Evolutionary conservation across 2,113 vertebrate genomes (phyloP).

Genomic region (Circaetus gallicus): DNA sequence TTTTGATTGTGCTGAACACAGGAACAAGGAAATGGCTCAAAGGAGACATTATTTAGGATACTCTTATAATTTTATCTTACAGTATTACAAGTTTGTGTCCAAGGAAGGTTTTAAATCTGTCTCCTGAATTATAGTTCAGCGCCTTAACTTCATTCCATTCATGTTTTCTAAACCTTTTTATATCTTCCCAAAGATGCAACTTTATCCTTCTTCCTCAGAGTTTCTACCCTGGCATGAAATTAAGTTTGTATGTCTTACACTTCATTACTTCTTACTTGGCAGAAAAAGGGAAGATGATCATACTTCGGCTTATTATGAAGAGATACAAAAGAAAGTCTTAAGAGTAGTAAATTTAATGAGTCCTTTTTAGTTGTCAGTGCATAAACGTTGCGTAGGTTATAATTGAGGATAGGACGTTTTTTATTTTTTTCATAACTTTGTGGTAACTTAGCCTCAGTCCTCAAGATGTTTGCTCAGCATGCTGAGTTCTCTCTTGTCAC

Average conservation of each 20-base stretch:
- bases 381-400: accelerated
- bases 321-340: not conserved
- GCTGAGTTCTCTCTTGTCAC: not conserved
- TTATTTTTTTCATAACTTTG: not conserved
- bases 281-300: not conserved
- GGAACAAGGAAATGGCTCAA: not conserved
- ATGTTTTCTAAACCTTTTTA: not conserved
- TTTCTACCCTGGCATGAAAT: not conserved
- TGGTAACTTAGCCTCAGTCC: not conserved
- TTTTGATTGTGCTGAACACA: not conserved
- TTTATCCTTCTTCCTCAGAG: not conserved
- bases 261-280: not conserved
- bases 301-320: not conserved
- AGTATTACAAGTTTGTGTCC: not conserved
- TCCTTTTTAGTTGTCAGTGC: not conserved
- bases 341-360: not conserved
- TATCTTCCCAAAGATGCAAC: not conserved
- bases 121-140: not conserved
- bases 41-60: not conserved
- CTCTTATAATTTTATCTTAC: not conserved
- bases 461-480: not conserved
- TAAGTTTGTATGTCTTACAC: not conserved
- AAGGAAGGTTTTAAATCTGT: not conserved
- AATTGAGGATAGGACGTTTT: not conserved
- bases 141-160: not conserved